Conservation (phyloP, 1,140 invertebrate species). For the Condylostylus longicornis region DNA sequence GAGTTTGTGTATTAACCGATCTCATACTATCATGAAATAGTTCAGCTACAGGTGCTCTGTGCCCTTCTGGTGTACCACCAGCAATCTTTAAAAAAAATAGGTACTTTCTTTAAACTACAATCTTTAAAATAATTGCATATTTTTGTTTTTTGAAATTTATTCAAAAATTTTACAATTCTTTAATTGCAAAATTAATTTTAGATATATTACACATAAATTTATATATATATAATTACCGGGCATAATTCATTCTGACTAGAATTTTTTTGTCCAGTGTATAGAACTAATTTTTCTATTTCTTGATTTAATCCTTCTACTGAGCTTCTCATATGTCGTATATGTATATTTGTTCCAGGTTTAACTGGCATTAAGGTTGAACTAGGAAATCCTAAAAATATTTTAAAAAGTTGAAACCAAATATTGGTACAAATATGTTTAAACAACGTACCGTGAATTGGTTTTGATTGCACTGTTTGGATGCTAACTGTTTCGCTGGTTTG, state of each 20-base stretch:
- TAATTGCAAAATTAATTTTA: neutral
- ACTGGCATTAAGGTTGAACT: slow-evolving; percentile 40
- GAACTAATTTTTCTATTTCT: slow-evolving; percentile 60
- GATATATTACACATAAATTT: neutral
- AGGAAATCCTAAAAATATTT: slow-evolving; percentile 21
- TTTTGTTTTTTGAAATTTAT: too few species aligned
- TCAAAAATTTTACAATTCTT: too few species aligned
- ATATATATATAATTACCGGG: neutral
- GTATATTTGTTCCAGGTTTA: slow-evolving; percentile 31
- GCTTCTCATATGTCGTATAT: slow-evolving; percentile 53
- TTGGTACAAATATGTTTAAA: too few species aligned
- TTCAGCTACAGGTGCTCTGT: slow-evolving; percentile 65
- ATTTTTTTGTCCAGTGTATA: slow-evolving; percentile 35
- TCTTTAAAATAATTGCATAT: neutral
- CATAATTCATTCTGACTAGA: slow-evolving; percentile 1
- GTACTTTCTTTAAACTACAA: neutral
- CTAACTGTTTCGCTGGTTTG: too few species aligned
- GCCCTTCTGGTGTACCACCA: slow-evolving; percentile 62
- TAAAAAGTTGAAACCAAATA: slow-evolving; percentile 1
- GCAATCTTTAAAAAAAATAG: too few species aligned
- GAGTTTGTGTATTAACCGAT: slow-evolving; percentile 72
- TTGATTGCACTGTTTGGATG: too few species aligned
- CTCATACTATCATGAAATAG: slow-evolving; percentile 46
- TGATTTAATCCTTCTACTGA: slow-evolving; percentile 75
- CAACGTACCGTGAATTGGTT: too few species aligned